Base-by-base conservation (phyloP, 1,140 invertebrate genomes). In the Aphelinus atriplicis region DNA sequence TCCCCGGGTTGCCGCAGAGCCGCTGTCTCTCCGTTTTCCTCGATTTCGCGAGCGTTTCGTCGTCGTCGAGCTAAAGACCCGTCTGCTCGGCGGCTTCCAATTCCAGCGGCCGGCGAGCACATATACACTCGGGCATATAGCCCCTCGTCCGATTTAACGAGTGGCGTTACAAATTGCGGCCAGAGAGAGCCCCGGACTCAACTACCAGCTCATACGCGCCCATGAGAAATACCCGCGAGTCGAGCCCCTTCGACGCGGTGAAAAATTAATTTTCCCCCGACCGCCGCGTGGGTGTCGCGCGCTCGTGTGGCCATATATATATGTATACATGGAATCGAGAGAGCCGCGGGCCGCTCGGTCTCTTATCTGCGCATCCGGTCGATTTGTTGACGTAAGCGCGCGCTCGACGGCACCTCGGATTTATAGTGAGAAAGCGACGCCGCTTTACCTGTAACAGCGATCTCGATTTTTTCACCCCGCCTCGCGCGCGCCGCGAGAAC, bases 151-250 rank as follows among this genome's bases (percentile, higher is more conserved):
- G 48, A 55, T 63, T 71, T 55, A 63, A 62, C 60, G 50, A 62
- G 48, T 55, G 9, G 53, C 6, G 58, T 63, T 75, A 61, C 57
- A 53, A 72, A 50, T 65, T 57, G 55, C n/a, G 7, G 50, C 43
- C 43, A 53, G 3, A 2, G 51, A 53, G 6, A 3, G 46, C 46
- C 26, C 10, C 42, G 3, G 9, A 2, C 5, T 1, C 51, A 26
- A 3, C 10, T 10, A 48, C 48, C 1, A 45, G n/a, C 50, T 3
- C 9, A 43, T 43, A 4, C 42, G 58, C 26, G 26, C 26, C 26
- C 26, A 26, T 26, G 26, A 26, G 26, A 26, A 0, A 26, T 26
- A 26, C 26, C 26, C 26, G 26, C 26, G 26, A 26, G 26, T 4
- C 42, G 45, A 43, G 2, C 4, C 3, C 42, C 58, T 6, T 61